Percentiles rank a stretch among this genome's conserved stretches.
Evolutionary conservation across 2,113 vertebrate species (phyloP).

Genomic region (Chrysochloris asiatica): DNA sequence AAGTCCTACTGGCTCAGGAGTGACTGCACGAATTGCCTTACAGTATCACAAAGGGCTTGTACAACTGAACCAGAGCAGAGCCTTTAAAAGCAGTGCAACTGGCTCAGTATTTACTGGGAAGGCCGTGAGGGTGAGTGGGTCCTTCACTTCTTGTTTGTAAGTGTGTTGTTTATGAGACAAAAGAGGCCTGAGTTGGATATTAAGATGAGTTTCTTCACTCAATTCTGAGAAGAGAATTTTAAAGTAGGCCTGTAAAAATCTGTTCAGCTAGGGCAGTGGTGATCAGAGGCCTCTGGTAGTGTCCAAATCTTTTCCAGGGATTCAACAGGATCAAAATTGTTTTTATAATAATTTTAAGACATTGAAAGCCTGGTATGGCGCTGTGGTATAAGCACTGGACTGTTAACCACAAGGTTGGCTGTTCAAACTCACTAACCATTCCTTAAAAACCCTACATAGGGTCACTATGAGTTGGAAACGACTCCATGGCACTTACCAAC

Average conservation of each 20-base stretch:
- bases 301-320: neutral
- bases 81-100: constrained; percentile 91
- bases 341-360: neutral
- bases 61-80: constrained; percentile 89
- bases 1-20: constrained; percentile 95
- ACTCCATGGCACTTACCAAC: too few species aligned
- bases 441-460: too few species aligned
- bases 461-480: too few species aligned
- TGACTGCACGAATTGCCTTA: constrained; percentile 95
- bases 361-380: too few species aligned
- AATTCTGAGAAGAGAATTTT: neutral
- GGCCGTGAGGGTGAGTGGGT: constrained; percentile 87
- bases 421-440: too few species aligned
- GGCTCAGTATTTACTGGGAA: constrained; percentile 93
- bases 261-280: neutral
- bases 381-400: too few species aligned
- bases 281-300: neutral
- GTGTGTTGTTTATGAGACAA: neutral
- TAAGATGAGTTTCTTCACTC: neutral
- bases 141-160: neutral
- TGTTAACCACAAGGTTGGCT: too few species aligned
- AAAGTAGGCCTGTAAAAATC: neutral
- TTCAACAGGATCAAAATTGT: neutral
- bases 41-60: constrained; percentile 94
- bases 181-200: neutral